Percentiles rank a stretch among this genome's conserved stretches.
phyloP scores from a whole-genome alignment of 2,113 vertebrate genomes.

The Brachyhypopomus occidentalis region DNA sequence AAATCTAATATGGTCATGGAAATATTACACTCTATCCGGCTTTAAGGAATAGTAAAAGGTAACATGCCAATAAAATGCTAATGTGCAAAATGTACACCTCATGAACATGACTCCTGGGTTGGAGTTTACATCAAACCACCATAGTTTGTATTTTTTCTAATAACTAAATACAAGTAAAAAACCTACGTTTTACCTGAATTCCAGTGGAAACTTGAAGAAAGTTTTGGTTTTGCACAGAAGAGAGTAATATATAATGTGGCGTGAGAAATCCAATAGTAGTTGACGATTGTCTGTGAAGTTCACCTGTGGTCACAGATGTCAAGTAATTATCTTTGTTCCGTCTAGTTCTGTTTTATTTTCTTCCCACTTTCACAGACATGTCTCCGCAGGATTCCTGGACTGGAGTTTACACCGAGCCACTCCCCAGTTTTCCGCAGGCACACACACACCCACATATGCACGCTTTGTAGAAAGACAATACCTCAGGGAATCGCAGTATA shows the following conservation, averaged over 20 bases:
- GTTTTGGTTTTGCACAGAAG: background rate
- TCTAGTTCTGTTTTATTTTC: slow-evolving; percentile 60
- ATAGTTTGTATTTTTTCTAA: background rate
- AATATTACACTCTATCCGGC: too few species aligned
- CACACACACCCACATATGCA: slow-evolving; percentile 54
- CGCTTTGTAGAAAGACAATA: slow-evolving; percentile 52
- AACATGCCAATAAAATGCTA: background rate
- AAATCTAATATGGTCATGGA: too few species aligned
- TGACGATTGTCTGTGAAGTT: slow-evolving; percentile 34
- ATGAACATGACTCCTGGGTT: too few species aligned
- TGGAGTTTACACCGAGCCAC: slow-evolving; percentile 70
- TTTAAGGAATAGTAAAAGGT: too few species aligned
- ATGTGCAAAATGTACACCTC: too few species aligned
- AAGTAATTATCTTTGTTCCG: slow-evolving; percentile 59
- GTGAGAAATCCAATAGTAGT: slow-evolving; percentile 5
- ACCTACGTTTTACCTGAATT: slow-evolving; percentile 41
- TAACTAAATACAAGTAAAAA: background rate
- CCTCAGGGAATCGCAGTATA: slow-evolving; percentile 56
- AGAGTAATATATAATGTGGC: slow-evolving; percentile 2
- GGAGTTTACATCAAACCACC: background rate
- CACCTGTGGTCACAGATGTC: slow-evolving; percentile 51
- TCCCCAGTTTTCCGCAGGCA: slow-evolving; percentile 69
- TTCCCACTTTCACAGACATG: slow-evolving; percentile 68
- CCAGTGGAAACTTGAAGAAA: slow-evolving; percentile 34
- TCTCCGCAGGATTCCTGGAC: slow-evolving; percentile 64